A percentile compares a stretch with the other conserved stretches of the same genome.
Conservation (phyloP, 2,113 vertebrate species). For the Xyliphius kryptos region DNA sequence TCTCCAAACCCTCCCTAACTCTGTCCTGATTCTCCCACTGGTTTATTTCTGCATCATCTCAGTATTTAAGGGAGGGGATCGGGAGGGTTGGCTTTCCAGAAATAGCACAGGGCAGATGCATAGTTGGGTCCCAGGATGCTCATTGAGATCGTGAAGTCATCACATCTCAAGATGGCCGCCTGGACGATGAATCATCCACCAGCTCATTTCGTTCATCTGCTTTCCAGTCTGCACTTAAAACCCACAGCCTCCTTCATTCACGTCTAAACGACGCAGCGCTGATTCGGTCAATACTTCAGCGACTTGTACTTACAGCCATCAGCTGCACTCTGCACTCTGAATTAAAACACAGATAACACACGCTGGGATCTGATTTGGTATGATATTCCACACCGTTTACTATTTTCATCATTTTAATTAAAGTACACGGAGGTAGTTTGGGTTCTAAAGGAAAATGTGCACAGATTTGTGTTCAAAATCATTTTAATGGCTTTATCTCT, state of each 20-base stretch:
- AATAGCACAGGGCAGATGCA: slow-evolving; percentile 36
- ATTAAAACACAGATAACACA: too few relatives aligned
- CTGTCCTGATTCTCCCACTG: slow-evolving; percentile 16
- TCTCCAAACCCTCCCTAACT: slow-evolving; percentile 8
- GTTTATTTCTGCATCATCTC: slow-evolving; percentile 28
- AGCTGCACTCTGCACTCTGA: too few relatives aligned
- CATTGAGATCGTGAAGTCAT: slow-evolving; percentile 45
- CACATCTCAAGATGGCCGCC: slow-evolving; percentile 37
- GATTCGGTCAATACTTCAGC: too few relatives aligned
- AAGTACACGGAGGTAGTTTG: too few relatives aligned
- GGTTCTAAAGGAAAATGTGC: too few relatives aligned
- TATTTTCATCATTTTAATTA: too few relatives aligned
- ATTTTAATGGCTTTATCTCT: neutral
- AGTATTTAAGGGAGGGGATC: slow-evolving; percentile 18
- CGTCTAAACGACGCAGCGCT: neutral
- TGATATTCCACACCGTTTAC: too few relatives aligned
- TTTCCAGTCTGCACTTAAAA: slow-evolving; percentile 8
- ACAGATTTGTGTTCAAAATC: too few relatives aligned
- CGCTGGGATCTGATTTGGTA: too few relatives aligned
- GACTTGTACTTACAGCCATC: neutral
- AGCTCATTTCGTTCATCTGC: slow-evolving; percentile 31
- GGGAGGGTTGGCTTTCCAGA: slow-evolving; percentile 21
- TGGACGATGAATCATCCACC: slow-evolving; percentile 37
- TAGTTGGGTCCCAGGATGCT: slow-evolving; percentile 39
- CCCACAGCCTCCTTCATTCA: neutral